These are phyloP conservation scores for Spizella passerina DNA, from an alignment of 2,797 vertebrate genomes.

Conservation along the genomic window DNA sequence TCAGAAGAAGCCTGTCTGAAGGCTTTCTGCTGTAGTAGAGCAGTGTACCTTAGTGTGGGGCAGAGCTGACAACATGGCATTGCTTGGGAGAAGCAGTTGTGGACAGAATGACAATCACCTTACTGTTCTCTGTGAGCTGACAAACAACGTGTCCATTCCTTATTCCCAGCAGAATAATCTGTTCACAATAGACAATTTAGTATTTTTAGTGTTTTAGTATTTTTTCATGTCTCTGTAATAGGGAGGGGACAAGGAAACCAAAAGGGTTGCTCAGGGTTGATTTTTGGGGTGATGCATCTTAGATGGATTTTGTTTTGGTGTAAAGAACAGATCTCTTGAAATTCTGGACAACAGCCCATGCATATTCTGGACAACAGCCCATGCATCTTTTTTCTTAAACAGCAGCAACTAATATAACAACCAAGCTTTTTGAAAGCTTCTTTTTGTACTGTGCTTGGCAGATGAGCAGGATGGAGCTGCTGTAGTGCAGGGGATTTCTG, in stretches of 20 bases:
- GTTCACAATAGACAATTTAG: neutral
- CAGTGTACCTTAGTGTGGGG: neutral
- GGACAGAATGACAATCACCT: neutral
- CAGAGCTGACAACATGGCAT: neutral
- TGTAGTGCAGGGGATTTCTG: neutral
- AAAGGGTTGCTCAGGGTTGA: neutral
- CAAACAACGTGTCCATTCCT: neutral
- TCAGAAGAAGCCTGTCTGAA: neutral
- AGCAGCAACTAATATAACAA: neutral
- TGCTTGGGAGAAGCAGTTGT: neutral
- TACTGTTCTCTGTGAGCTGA: neutral
- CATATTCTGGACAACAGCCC: neutral
- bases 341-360: neutral
- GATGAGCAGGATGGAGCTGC: neutral
- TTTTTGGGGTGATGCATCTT: neutral
- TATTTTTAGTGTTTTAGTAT: neutral
- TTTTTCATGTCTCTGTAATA: neutral
- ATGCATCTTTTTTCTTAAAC: neutral
- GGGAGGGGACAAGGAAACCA: accelerated
- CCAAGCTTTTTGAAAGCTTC: neutral
- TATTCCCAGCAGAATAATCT: neutral
- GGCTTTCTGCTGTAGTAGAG: neutral
- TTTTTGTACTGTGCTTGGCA: neutral
- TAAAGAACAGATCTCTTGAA: neutral
- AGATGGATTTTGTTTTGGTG: neutral